Evolutionary conservation across 2,113 vertebrate genomes (phyloP).

Genomic region (mouse (Mus musculus)): GRCm39 chr15:79799501-79800000

Average conservation of each 20-base stretch:
- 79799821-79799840: not conserved
- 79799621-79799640: too few relatives aligned
- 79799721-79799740: not conserved
- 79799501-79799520: not conserved
- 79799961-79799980: not conserved
- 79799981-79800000: not conserved
- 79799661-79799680: not conserved
- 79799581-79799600: not conserved
- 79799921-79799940: not conserved
- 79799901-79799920: not conserved
- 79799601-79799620: not conserved
- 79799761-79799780: not conserved
- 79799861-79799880: not conserved
- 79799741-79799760: not conserved
- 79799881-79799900: not conserved
- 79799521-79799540: not conserved
- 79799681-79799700: fast-evolving
- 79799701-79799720: not conserved
- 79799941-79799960: fast-evolving
- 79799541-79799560: not conserved
- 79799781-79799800: not conserved
- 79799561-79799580: not conserved
- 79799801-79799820: not conserved
- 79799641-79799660: not conserved
- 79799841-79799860: not conserved